These are phyloP conservation scores for Opisthocomus hoazin DNA, from an alignment of 2,113 vertebrate genomes.

Conservation along the genomic window DNA sequence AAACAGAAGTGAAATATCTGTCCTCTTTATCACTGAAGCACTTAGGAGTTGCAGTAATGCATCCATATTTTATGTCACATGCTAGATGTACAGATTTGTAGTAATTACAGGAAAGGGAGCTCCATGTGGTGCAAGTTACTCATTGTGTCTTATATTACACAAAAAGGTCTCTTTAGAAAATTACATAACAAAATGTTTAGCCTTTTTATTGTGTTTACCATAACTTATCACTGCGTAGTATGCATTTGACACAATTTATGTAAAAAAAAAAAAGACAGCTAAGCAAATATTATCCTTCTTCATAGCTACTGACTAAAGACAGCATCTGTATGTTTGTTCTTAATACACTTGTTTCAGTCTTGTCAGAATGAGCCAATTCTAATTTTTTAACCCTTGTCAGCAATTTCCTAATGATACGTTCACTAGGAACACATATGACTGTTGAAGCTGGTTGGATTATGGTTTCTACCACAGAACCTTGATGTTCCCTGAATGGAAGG, in stretches of 20 bases:
- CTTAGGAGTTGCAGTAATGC: neutral
- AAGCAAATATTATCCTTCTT: conserved; percentile 18
- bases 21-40: neutral
- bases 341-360: neutral
- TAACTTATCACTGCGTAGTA: neutral
- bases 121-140: neutral
- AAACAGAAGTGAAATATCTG: neutral
- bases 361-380: neutral
- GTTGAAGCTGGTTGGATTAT: neutral
- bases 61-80: neutral
- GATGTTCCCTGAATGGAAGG: neutral
- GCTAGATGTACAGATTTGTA: neutral
- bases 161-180: neutral
- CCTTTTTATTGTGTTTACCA: neutral
- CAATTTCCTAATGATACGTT: neutral
- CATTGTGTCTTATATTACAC: neutral
- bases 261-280: neutral
- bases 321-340: neutral
- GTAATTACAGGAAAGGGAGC: neutral
- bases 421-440: neutral
- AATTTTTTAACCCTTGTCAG: neutral
- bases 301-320: neutral
- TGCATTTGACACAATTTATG: neutral
- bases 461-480: neutral
- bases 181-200: neutral